These are phyloP conservation scores for Lutjanus erythropterus DNA, from an alignment of 2,113 vertebrate species.

Conservation along the genomic window DNA sequence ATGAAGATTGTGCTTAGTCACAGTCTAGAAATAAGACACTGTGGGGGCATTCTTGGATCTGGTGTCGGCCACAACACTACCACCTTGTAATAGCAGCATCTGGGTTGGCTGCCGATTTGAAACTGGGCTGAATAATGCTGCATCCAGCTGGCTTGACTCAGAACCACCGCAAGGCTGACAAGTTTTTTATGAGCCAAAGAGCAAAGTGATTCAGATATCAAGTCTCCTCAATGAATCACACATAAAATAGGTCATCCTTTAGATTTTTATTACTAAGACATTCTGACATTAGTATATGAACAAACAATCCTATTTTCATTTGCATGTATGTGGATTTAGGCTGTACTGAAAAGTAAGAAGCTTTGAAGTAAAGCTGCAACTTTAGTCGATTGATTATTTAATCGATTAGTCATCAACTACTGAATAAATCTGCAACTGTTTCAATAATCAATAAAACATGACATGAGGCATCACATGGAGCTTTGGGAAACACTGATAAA, in stretches of 20 bases:
- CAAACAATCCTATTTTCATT: neutral
- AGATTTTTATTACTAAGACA: neutral
- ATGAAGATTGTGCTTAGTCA: constrained; percentile 66
- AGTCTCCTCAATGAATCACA: constrained; percentile 13
- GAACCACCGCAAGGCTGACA: neutral
- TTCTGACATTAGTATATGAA: neutral
- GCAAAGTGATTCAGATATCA: constrained; percentile 27
- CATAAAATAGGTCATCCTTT: neutral
- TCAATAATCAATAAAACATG: no score
- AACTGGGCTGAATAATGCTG: constrained; percentile 19
- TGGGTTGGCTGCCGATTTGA: neutral
- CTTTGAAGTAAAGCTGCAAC: no score
- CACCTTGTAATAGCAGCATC: constrained; percentile 28
- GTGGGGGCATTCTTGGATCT: constrained; percentile 47
- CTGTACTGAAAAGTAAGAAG: no score
- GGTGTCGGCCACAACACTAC: constrained; percentile 35
- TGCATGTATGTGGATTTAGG: neutral
- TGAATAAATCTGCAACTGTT: no score
- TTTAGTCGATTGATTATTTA: no score
- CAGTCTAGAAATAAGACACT: constrained; percentile 62
- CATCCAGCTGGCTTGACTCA: constrained; percentile 45
- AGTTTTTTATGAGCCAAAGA: constrained; percentile 4
- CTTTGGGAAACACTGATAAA: no score
- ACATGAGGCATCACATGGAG: no score
- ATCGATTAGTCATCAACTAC: no score